These are phyloP conservation scores for Phalanger gymnotis DNA, from an alignment of 2,797 vertebrate species.

Conservation along the genomic window DNA sequence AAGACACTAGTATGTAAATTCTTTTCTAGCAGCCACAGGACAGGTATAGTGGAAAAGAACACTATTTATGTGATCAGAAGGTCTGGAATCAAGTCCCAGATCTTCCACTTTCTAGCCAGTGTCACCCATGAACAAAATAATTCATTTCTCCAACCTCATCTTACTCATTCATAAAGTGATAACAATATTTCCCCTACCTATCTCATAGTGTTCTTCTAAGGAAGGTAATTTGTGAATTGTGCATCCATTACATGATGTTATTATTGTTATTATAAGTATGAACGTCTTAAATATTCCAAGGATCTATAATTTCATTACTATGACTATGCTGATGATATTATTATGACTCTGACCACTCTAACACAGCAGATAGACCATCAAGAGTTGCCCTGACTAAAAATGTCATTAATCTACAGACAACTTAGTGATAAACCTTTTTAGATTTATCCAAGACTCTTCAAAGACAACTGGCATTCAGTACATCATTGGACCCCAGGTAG, in stretches of 20 bases:
- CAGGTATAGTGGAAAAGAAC: background rate
- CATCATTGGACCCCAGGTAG: background rate
- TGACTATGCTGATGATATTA: background rate
- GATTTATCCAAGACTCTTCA: background rate
- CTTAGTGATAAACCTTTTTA: background rate
- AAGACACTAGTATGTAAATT: background rate
- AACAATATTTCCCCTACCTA: background rate
- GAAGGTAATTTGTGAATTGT: background rate
- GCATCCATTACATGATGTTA: background rate
- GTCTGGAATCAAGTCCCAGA: background rate
- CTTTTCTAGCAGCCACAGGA: background rate
- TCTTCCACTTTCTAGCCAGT: background rate
- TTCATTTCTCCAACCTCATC: background rate
- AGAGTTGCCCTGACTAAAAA: background rate
- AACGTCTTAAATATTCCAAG: background rate
- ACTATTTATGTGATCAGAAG: background rate
- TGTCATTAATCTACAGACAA: background rate
- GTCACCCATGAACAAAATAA: background rate
- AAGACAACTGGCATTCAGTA: background rate
- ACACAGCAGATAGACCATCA: background rate
- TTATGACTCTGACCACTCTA: background rate
- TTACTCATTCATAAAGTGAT: background rate
- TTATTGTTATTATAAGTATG: background rate
- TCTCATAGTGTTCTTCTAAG: background rate
- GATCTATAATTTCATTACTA: background rate